These are phyloP conservation scores for Rhopalosiphum maidis DNA, from an alignment of 1,140 invertebrate species.

Conservation along the genomic window DNA sequence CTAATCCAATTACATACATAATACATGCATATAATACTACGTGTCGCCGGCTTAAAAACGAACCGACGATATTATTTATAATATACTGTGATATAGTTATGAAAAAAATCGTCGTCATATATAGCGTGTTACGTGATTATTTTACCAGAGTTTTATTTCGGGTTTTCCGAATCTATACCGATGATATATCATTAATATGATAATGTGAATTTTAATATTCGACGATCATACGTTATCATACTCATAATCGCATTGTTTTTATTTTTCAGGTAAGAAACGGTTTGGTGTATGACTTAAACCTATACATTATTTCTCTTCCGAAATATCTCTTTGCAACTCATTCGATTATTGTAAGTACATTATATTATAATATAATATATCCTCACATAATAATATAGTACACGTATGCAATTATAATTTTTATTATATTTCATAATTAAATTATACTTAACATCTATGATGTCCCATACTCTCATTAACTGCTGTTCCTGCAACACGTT, in stretches of 20 bases:
- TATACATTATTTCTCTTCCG: not conserved
- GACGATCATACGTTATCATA: not conserved
- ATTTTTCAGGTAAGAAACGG: not conserved
- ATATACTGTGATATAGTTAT: not conserved
- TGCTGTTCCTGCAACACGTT: not conserved
- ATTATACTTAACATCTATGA: not conserved
- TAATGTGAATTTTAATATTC: not conserved
- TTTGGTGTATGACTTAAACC: not conserved
- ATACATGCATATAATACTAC: not conserved
- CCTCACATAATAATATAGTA: not conserved
- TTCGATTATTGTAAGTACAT: conserved; percentile 8
- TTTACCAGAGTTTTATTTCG: not conserved
- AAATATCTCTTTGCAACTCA: not conserved
- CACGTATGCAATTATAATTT: too few species aligned
- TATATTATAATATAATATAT: not conserved
- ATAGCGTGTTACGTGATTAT: not conserved
- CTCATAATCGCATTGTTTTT: not conserved
- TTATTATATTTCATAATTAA: not conserved
- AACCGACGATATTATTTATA: not conserved
- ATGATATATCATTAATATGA: not conserved
- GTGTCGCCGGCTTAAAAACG: not conserved
- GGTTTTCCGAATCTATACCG: too few species aligned
- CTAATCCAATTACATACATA: not conserved
- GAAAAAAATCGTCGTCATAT: not conserved
- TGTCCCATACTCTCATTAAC: not conserved